A percentile compares a stretch with the other conserved stretches of the same genome.
phyloP scores from a whole-genome alignment of 2,888 invertebrate species.

The Chrysotoxum bicinctum region DNA sequence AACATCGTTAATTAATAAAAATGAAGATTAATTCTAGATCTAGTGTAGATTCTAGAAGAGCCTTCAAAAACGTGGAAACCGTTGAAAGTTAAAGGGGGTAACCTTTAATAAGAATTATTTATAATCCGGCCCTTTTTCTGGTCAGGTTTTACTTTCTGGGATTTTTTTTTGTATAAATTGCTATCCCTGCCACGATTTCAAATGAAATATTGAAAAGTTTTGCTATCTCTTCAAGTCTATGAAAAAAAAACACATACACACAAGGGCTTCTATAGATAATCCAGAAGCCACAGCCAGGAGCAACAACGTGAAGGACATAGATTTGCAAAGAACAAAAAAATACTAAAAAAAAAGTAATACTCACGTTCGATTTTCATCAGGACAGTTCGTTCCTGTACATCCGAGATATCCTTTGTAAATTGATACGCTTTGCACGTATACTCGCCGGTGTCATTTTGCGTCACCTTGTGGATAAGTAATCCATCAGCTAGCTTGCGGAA shows the following conservation, averaged over 20 bases:
- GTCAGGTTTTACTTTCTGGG: constrained; percentile 14
- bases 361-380: constrained; percentile 85
- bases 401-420: constrained; percentile 82
- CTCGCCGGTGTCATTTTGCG: constrained; percentile 83
- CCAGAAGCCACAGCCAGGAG: background rate
- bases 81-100: background rate
- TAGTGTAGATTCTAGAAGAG: background rate
- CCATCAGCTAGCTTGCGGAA: constrained; percentile 83
- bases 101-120: background rate
- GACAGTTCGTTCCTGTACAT: constrained; percentile 83
- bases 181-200: constrained; percentile 9
- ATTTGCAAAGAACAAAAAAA: constrained; percentile 5
- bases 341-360: constrained; percentile 77
- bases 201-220: constrained; percentile 43
- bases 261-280: background rate
- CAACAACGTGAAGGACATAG: constrained; percentile 16
- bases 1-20: too few species aligned
- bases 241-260: background rate
- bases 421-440: constrained; percentile 85
- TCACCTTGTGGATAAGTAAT: constrained; percentile 83
- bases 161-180: background rate
- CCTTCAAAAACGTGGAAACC: background rate
- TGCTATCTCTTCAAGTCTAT: background rate
- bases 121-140: background rate
- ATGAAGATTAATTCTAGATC: background rate